These are phyloP conservation scores for Euura lappo DNA, from an alignment of 1,140 invertebrate species.

Conservation along the genomic window DNA sequence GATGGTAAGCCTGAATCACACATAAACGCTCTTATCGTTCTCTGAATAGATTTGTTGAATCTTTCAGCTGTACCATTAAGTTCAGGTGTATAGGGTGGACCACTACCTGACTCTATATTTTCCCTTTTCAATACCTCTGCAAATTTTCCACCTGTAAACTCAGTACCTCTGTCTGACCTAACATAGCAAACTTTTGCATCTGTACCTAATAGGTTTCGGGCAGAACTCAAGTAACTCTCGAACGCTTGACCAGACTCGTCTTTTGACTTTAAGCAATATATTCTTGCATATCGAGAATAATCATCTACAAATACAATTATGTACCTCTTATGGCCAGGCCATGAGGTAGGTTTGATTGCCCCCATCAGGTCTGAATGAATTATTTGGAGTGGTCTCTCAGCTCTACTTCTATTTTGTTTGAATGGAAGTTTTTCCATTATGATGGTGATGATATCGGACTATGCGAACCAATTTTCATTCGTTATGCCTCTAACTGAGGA, in stretches of 20 bases:
- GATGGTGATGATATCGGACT: too few relatives aligned
- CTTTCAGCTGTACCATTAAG: constrained; percentile 47
- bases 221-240: constrained; percentile 18
- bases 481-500: too few relatives aligned
- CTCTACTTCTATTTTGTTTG: constrained; percentile 22
- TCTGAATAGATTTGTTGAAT: constrained; percentile 46
- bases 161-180: constrained; percentile 24
- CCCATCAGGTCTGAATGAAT: constrained; percentile 27
- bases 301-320: constrained; percentile 22
- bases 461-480: too few relatives aligned
- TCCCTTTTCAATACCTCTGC: constrained; percentile 25
- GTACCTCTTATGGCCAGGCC: constrained; percentile 21
- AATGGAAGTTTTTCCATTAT: constrained; percentile 27
- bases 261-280: constrained; percentile 24
- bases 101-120: constrained; percentile 27
- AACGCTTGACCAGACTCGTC: constrained; percentile 19
- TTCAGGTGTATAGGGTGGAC: constrained; percentile 33
- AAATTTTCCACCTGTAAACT: constrained; percentile 28
- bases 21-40: constrained; percentile 43
- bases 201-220: constrained; percentile 23
- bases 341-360: constrained; percentile 23
- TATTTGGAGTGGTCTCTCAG: constrained; percentile 23
- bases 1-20: constrained; percentile 39
- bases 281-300: constrained; percentile 22
- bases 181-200: constrained; percentile 30